Conservation (phyloP, 2,113 vertebrate species). For the Lynx canadensis region DNA sequence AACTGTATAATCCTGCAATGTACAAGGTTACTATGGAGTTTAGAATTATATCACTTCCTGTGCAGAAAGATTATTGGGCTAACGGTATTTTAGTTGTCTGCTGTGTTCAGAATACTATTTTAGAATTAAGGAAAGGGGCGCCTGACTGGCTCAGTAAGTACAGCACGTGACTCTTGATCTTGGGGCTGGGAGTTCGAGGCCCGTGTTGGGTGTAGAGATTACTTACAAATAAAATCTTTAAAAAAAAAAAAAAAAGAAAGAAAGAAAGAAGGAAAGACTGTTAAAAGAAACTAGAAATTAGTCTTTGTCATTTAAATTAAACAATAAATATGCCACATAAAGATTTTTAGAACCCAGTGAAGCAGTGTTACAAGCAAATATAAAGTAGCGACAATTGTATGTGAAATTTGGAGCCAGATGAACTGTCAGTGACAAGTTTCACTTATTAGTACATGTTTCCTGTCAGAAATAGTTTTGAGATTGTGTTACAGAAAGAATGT, state of each 20-base stretch:
- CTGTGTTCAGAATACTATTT: neutral
- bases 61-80: neutral
- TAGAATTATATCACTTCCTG: neutral
- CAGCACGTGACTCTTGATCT: neutral
- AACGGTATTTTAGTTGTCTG: neutral
- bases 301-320: neutral
- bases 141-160: neutral
- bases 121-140: neutral
- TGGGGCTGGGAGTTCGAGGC: neutral
- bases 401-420: neutral
- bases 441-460: neutral
- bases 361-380: neutral
- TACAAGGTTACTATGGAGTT: neutral
- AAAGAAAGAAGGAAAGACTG: neutral
- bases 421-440: neutral
- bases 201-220: neutral
- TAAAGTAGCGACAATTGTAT: neutral
- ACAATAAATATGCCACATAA: neutral
- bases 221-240: neutral
- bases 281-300: neutral
- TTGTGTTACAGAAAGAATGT: neutral
- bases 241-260: neutral
- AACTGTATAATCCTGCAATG: neutral
- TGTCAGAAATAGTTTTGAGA: neutral
- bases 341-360: conserved; percentile 29